phyloP scores from a whole-genome alignment of 2,797 vertebrate genomes.

The Hoplostethus atlanticus region DNA sequence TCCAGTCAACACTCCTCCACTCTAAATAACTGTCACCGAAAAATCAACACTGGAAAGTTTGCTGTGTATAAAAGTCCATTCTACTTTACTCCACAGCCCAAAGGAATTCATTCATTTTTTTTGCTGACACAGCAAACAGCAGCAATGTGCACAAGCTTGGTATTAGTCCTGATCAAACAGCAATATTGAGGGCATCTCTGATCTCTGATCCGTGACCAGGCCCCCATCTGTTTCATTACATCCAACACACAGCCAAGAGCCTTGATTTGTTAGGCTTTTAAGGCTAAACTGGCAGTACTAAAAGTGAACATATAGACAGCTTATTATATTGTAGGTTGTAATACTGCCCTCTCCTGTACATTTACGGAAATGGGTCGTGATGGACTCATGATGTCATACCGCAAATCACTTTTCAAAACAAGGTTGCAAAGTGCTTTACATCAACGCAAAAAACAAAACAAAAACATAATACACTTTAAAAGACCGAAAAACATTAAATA shows the following conservation, averaged over 20 bases:
- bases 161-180: slow-evolving; percentile 34
- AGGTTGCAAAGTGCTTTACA: too few species aligned
- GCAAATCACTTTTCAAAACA: too few species aligned
- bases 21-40: too few species aligned
- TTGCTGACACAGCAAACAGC: slow-evolving; percentile 46
- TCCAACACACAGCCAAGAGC: slow-evolving; percentile 35
- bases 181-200: slow-evolving; percentile 52
- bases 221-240: slow-evolving; percentile 58
- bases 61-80: too few species aligned
- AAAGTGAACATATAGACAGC: too few species aligned
- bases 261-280: too few species aligned
- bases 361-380: background rate
- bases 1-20: too few species aligned
- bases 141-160: slow-evolving; percentile 17
- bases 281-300: too few species aligned
- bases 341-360: slow-evolving; percentile 60
- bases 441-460: too few species aligned
- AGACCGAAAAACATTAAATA: too few species aligned
- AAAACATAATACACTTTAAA: too few species aligned
- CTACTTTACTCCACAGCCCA: slow-evolving; percentile 1
- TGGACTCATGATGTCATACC: background rate
- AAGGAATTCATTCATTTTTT: slow-evolving; percentile 13
- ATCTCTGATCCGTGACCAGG: slow-evolving; percentile 59
- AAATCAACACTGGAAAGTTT: too few species aligned
- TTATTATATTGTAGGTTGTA: background rate